These are phyloP conservation scores for Podiceps cristatus DNA, from an alignment of 2,113 vertebrate species.

Conservation along the genomic window DNA sequence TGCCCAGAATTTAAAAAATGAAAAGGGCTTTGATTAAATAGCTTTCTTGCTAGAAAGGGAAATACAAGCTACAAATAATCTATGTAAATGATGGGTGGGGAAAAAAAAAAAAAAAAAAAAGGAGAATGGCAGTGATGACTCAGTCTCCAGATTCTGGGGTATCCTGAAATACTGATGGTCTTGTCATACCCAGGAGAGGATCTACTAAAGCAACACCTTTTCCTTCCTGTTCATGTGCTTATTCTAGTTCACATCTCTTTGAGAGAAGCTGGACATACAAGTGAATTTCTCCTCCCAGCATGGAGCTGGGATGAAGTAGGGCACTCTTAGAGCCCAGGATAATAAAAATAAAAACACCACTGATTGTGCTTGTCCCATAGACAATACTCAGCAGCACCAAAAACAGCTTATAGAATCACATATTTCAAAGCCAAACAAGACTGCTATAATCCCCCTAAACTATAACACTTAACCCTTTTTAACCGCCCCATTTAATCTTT, in stretches of 20 bases:
- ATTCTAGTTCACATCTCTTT: not conserved
- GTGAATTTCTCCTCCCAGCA: not conserved
- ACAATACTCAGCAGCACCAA: not conserved
- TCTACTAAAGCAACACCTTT: not conserved
- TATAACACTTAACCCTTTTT: not conserved
- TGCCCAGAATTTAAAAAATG: not conserved
- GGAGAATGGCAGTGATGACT: not conserved
- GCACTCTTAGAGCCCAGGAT: not conserved
- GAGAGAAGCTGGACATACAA: not conserved
- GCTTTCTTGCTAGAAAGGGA: not conserved
- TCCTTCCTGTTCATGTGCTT: not conserved
- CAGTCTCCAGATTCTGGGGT: not conserved
- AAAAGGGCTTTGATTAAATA: not conserved
- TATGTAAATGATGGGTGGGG: not conserved
- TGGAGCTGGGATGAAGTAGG: not conserved
- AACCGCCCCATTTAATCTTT: not conserved
- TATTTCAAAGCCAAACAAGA: not conserved
- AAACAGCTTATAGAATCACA: not conserved
- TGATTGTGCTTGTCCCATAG: not conserved
- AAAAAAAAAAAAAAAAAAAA: not conserved
- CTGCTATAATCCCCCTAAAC: not conserved
- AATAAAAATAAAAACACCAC: not conserved
- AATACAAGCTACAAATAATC: not conserved
- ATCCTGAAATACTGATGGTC: not conserved
- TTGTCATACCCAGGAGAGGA: accelerated